Evolutionary conservation across 2,888 invertebrate genomes (phyloP).

Genomic region (Conus canariensis): DNA sequence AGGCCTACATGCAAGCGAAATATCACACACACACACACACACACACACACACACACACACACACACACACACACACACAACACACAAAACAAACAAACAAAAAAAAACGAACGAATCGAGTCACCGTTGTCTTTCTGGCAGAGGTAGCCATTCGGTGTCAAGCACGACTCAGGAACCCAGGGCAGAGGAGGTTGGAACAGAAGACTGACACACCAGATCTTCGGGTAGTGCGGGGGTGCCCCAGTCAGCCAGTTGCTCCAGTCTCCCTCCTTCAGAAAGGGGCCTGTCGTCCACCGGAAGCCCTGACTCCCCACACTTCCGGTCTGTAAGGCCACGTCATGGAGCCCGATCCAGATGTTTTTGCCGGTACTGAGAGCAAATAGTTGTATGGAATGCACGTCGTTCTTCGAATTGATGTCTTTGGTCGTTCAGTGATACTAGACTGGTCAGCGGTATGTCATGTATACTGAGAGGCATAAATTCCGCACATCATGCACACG

Average conservation of each 20-base stretch:
- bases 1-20: too few species aligned
- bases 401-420: too few species aligned
- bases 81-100: too few species aligned
- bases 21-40: too few species aligned
- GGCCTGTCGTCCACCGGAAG: constrained; percentile 14
- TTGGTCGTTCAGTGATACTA: too few species aligned
- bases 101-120: too few species aligned
- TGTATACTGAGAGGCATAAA: too few species aligned
- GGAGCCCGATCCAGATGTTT: constrained; percentile 25
- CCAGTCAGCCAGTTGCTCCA: not conserved
- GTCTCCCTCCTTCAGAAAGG: not conserved
- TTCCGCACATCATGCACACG: too few species aligned
- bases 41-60: too few species aligned
- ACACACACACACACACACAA: too few species aligned
- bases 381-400: not conserved
- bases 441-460: too few species aligned
- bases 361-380: not conserved
- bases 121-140: not conserved
- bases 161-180: not conserved
- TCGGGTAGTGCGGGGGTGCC: not conserved
- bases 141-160: not conserved
- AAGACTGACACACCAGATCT: not conserved
- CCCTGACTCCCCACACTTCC: not conserved
- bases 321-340: not conserved
- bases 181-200: not conserved